Evolutionary conservation across 2,113 vertebrate species (phyloP).

Genomic region (Thamnophis sirtalis): DNA sequence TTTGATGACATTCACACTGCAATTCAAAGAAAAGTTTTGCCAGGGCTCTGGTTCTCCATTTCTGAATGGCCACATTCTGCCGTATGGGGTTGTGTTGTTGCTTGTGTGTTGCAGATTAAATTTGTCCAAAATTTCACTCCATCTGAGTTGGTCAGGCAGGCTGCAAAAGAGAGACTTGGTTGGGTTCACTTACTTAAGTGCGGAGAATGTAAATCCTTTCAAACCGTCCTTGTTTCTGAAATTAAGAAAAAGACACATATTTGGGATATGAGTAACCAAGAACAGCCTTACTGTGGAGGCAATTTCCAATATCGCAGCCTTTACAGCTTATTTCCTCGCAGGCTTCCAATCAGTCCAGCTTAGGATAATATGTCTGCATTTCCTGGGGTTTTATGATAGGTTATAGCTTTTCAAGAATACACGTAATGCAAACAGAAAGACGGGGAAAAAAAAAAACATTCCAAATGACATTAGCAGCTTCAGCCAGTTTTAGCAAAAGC

Average conservation of each 20-base stretch:
- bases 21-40: background rate
- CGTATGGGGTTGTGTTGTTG: background rate
- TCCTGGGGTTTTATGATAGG: background rate
- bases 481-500: background rate
- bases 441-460: background rate
- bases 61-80: background rate
- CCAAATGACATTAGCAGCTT: background rate
- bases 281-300: background rate
- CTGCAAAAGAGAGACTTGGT: background rate
- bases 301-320: background rate
- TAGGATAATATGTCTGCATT: background rate
- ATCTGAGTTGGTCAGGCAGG: background rate
- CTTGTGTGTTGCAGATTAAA: background rate
- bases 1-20: background rate
- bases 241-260: constrained; percentile 43
- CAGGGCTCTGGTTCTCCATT: background rate
- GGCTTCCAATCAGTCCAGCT: background rate
- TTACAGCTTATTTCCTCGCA: background rate
- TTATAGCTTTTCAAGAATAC: background rate
- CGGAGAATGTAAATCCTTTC: constrained; percentile 94
- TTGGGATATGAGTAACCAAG: background rate
- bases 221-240: constrained; percentile 93
- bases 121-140: background rate
- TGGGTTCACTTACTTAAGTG: constrained; percentile 85
- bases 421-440: background rate